A percentile compares a stretch with the other conserved stretches of the same genome.
These are phyloP conservation scores for Ditula angustiorana DNA, from an alignment of 2,888 invertebrate species.

Conservation along the genomic window DNA sequence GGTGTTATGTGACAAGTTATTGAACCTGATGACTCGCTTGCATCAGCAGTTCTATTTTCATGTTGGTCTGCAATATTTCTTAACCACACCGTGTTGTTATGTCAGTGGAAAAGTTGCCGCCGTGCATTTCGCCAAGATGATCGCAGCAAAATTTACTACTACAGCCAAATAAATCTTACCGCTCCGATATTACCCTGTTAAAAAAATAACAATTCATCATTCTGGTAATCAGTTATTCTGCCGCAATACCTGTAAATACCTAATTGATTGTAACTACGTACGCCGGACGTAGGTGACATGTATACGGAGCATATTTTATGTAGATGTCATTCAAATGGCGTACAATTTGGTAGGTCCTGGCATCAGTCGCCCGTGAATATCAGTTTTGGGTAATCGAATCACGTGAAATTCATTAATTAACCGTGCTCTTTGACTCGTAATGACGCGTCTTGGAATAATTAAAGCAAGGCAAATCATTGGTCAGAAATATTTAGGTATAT, in stretches of 20 bases:
- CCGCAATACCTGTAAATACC: not conserved
- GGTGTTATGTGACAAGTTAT: constrained; percentile 6
- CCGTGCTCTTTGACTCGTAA: constrained; percentile 27
- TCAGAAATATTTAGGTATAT: not conserved
- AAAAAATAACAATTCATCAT: too few relatives aligned
- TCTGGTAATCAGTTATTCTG: too few relatives aligned
- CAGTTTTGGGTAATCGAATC: not conserved
- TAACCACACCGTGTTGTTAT: not conserved
- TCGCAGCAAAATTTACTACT: too few relatives aligned
- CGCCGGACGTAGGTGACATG: not conserved
- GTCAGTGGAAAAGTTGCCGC: not conserved
- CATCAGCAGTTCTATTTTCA: constrained; percentile 22
- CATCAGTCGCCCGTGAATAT: not conserved
- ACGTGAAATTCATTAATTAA: not conserved
- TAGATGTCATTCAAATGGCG: constrained; percentile 10
- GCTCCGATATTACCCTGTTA: too few relatives aligned
- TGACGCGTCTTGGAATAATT: constrained; percentile 3
- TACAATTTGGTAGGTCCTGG: not conserved
- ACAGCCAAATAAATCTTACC: too few relatives aligned
- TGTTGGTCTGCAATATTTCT: not conserved
- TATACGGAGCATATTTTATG: constrained; percentile 16
- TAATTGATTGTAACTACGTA: not conserved
- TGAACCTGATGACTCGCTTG: constrained; percentile 10
- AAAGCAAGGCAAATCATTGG: not conserved
- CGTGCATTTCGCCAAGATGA: too few relatives aligned